A percentile compares a stretch with the other conserved stretches of the same genome.
These are phyloP conservation scores for Henricia sp. DNA, from an alignment of 53 echinoderm and acorn worm genomes.

Conservation along the genomic window DNA sequence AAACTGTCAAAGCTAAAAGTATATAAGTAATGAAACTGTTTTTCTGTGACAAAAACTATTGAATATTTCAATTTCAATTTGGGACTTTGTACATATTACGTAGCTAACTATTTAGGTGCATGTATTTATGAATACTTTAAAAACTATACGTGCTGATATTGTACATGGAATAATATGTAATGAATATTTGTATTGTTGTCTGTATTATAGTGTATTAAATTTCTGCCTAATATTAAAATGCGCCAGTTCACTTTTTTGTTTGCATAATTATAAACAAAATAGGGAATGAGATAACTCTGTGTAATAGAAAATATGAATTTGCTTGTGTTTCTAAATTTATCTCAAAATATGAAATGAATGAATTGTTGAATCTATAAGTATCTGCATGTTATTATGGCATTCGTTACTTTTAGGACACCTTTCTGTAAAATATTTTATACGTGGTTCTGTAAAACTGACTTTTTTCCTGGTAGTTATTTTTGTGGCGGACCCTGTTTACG, in stretches of 20 bases:
- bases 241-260: slow-evolving; percentile 16
- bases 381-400: no score
- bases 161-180: slow-evolving; percentile 2
- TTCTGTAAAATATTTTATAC: no score
- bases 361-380: no score
- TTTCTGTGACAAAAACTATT: background rate
- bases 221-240: slow-evolving; percentile 33
- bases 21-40: background rate
- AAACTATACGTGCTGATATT: slow-evolving; percentile 32
- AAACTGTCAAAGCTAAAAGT: no score
- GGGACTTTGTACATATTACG: slow-evolving; percentile 27
- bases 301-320: no score
- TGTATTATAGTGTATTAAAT: slow-evolving; percentile 41
- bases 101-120: slow-evolving; percentile 26
- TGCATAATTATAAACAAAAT: background rate
- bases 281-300: no score
- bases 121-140: slow-evolving; percentile 18
- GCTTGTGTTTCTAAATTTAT: no score
- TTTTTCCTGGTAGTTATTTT: no score
- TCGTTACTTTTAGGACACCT: no score
- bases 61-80: slow-evolving; percentile 8
- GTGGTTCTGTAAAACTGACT: no score
- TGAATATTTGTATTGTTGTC: slow-evolving; percentile 22
- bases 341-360: no score
- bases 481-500: no score